Evolutionary conservation across 1,140 invertebrate genomes (phyloP).

Genomic region (Brachionus rubens): DNA sequence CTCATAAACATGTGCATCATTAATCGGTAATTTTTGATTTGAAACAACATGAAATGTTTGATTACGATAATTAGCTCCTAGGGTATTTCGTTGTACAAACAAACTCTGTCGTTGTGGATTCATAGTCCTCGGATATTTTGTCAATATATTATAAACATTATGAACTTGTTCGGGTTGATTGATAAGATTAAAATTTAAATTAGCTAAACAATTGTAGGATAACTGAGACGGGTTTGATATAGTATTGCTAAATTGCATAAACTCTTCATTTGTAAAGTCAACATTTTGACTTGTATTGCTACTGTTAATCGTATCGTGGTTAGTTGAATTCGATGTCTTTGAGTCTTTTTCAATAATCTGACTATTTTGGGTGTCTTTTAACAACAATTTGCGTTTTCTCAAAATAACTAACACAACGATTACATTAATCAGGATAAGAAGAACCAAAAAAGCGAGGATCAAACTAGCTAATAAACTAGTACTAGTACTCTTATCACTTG

Average conservation of each 20-base stretch:
- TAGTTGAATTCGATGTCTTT: too few species aligned
- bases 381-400: conserved; percentile 8
- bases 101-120: conserved; percentile 12
- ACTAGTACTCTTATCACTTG: neutral
- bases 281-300: neutral
- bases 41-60: too few species aligned
- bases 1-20: too few species aligned
- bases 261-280: neutral
- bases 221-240: neutral
- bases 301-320: neutral
- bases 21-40: too few species aligned
- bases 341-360: neutral
- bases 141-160: conserved; percentile 11
- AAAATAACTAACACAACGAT: conserved; percentile 2
- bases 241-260: conserved; percentile 11
- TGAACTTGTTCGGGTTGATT: neutral
- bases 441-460: neutral
- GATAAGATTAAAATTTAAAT: conserved; percentile 18
- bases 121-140: neutral
- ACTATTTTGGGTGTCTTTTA: neutral
- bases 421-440: conserved; percentile 3
- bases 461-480: conserved; percentile 10
- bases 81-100: neutral
- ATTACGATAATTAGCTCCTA: too few species aligned
- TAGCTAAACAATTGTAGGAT: conserved; percentile 11